Percentiles rank a stretch among this genome's conserved stretches.
Conservation (phyloP, 2,797 vertebrate genomes). For the Thripadectes ignobilis region DNA sequence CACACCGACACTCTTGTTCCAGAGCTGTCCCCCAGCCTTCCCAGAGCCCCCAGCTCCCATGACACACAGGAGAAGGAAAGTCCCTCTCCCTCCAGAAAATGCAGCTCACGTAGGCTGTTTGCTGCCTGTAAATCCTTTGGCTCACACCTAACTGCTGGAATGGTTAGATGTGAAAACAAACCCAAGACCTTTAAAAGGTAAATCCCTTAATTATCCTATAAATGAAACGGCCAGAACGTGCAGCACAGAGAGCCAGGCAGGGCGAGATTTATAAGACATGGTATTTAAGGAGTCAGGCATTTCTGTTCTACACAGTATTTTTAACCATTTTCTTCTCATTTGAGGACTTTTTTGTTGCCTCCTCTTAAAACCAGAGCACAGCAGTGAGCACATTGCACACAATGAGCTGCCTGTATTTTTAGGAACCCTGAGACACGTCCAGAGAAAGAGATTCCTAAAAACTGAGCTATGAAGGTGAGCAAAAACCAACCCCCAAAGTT, state of each 20-base stretch:
- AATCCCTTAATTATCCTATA: constrained; percentile 49
- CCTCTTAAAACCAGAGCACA: neutral
- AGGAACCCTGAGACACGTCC: neutral
- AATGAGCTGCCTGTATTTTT: neutral
- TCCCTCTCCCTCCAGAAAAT: neutral
- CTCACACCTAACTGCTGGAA: constrained; percentile 8
- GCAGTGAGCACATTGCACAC: rapidly evolving
- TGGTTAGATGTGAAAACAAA: constrained; percentile 31
- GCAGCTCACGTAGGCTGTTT: neutral
- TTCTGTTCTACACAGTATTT: neutral
- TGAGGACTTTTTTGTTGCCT: neutral
- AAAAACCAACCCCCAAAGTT: neutral
- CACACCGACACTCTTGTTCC: neutral
- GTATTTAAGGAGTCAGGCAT: neutral
- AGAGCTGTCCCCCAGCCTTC: neutral
- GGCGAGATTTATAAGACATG: neutral
- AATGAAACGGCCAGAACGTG: neutral
- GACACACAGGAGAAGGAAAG: neutral
- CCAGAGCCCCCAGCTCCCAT: neutral
- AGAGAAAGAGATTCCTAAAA: neutral
- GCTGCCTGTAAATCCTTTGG: constrained; percentile 31
- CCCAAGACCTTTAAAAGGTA: constrained; percentile 39
- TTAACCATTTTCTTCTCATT: neutral
- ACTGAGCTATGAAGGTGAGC: neutral
- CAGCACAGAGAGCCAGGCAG: neutral